Conservation (phyloP, 1,140 invertebrate species). For the Riptortus pedestris region DNA sequence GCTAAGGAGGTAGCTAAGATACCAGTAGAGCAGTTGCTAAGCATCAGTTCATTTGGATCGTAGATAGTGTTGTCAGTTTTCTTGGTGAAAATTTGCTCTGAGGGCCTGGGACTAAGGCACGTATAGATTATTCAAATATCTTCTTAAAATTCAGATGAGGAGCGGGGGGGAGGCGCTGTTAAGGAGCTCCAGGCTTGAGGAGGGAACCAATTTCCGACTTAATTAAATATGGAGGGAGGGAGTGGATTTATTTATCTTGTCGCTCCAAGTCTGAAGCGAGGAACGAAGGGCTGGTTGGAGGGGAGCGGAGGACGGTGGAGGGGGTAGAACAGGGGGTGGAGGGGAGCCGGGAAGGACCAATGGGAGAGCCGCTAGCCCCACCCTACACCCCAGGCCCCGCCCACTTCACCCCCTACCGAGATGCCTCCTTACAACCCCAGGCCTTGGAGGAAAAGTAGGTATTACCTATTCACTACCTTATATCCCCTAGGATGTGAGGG, state of each 20-base stretch:
- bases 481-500: not conserved
- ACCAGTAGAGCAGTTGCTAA: no score
- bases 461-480: slow-evolving; percentile 24
- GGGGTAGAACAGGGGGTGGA: not conserved
- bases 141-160: slow-evolving; percentile 13
- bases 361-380: not conserved
- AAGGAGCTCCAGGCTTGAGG: slow-evolving; percentile 10
- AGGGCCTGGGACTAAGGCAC: not conserved
- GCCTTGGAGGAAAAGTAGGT: not conserved
- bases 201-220: slow-evolving; percentile 18
- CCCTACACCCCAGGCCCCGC: not conserved
- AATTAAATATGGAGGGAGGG: slow-evolving; percentile 21
- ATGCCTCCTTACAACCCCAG: not conserved
- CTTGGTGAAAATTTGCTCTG: no score
- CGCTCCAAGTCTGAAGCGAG: not conserved
- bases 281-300: slow-evolving; percentile 1
- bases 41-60: no score
- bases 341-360: not conserved
- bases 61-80: no score
- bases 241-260: slow-evolving; percentile 2
- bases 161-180: slow-evolving; percentile 2
- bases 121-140: slow-evolving; percentile 12
- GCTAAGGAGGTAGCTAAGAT: no score
- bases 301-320: not conserved
- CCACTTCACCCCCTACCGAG: not conserved